These are phyloP conservation scores for Archivesica marissinica DNA, from an alignment of 1,140 invertebrate genomes.

Conservation along the genomic window DNA sequence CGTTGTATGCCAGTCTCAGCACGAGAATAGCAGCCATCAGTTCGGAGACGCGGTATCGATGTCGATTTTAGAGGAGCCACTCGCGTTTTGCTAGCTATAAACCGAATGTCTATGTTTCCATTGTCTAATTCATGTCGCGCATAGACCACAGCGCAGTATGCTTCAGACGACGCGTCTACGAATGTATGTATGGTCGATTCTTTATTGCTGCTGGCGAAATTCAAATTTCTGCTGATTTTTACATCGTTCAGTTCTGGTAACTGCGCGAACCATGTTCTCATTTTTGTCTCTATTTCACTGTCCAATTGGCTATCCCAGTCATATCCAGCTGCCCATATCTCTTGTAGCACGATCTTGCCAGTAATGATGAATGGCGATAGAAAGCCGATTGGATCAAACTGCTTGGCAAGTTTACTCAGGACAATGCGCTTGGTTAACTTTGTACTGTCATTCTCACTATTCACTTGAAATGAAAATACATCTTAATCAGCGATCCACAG, in stretches of 20 bases:
- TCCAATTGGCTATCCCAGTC: slow-evolving; percentile 1
- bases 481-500: not conserved
- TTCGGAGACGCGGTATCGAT: no score
- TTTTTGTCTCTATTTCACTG: not conserved
- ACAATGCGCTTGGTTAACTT: slow-evolving; percentile 1
- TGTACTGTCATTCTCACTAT: slow-evolving; percentile 17
- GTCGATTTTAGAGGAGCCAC: not conserved
- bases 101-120: no score
- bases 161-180: slow-evolving; percentile 40
- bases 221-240: no score
- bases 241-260: not conserved
- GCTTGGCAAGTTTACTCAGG: not conserved
- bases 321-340: not conserved
- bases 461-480: slow-evolving; percentile 32
- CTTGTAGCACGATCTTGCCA: slow-evolving; percentile 17
- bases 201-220: no score
- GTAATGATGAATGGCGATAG: not conserved
- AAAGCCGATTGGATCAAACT: slow-evolving; percentile 21
- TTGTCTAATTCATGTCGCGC: no score
- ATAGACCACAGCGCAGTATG: slow-evolving; percentile 35
- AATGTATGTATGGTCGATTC: slow-evolving; percentile 6
- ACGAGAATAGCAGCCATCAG: no score
- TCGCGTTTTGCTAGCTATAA: not conserved
- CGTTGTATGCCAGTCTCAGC: no score
- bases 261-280: not conserved